Base-by-base conservation (phyloP, 2,113 vertebrate genomes). In the Abramis brama region DNA sequence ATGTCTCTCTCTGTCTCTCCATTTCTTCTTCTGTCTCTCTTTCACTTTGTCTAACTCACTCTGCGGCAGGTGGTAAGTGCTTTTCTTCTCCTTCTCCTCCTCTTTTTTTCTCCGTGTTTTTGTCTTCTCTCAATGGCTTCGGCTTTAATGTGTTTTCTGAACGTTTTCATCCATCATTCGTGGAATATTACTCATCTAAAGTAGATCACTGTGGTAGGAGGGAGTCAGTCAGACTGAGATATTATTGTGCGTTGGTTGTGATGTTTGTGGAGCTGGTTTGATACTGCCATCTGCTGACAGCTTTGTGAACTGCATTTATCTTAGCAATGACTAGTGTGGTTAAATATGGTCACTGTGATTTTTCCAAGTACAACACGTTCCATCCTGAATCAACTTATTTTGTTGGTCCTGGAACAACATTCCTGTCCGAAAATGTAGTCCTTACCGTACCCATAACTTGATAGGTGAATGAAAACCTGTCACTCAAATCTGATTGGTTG, bases 21-120 rank as follows among this genome's bases (percentile, higher is more conserved):
- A 62, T 90, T 78, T 91, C 79, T 90, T 50, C 79, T 64, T 59
- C 82, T 84, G 84, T 89, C 83, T 57, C 19, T 57, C 19, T 57
- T 57, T 57, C 19, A 57, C 19, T 21, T 57, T 57, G 19, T 57
- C 60, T 85, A 81, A 66, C 75, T 76, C 75, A 52, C 68, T 82
- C 68, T 86, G 62, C 73, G 87, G 80, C 87, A 92, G 91, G 91
- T 92, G 91, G 91, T 92, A 89, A 91, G 90, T 92, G 62, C 52
- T 45, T 66, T 70, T 76, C 7, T 36, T 43, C 43, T 43, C 43
- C 10, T 43, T 4, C 82, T 50, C 19, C 52, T 91, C 23, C 62
- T 33, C 55, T 74, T 13, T 60, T 62, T 64, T 33, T 87, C 57
- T 86, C 33, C 59, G 25, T 62, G n/a, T 64, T 62, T 57, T 52